Evolutionary conservation across 2,888 invertebrate genomes (phyloP).

Genomic region (Ochlodes sylvanus): DNA sequence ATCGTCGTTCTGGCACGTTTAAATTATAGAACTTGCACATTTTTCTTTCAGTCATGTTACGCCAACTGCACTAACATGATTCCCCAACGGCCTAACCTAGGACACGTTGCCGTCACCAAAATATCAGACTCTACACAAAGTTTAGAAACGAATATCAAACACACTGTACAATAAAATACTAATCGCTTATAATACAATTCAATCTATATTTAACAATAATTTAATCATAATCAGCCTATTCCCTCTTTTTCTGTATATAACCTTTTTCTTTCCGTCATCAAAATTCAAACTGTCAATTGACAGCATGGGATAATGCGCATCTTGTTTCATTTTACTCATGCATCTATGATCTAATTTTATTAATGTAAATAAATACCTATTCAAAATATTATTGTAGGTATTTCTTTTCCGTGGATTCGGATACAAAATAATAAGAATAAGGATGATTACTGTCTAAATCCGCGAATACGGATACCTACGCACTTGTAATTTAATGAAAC

Average conservation of each 20-base stretch:
- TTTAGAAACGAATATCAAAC: slow-evolving; percentile 58
- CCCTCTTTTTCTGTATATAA: slow-evolving; percentile 80
- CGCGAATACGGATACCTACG: too few relatives aligned
- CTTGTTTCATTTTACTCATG: slow-evolving; percentile 15
- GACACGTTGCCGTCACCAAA: slow-evolving; percentile 76
- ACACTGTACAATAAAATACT: slow-evolving; percentile 58
- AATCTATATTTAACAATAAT: slow-evolving; percentile 52
- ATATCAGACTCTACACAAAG: slow-evolving; percentile 53
- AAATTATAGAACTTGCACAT: slow-evolving; percentile 85
- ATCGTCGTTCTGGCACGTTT: slow-evolving; percentile 82
- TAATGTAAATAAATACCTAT: too few relatives aligned
- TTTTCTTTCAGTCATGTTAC: slow-evolving; percentile 84
- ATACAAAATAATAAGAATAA: too few relatives aligned
- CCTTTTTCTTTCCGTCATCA: slow-evolving; percentile 85
- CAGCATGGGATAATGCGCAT: slow-evolving; percentile 61
- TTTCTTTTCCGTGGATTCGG: too few relatives aligned
- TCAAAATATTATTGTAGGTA: too few relatives aligned
- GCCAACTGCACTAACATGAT: slow-evolving; percentile 79
- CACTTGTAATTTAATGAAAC: too few relatives aligned
- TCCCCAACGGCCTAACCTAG: slow-evolving; percentile 83
- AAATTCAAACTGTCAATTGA: slow-evolving; percentile 82
- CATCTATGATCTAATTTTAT: too few relatives aligned
- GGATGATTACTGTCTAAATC: too few relatives aligned
- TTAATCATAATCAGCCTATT: slow-evolving; percentile 73
- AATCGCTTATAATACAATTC: slow-evolving; percentile 54